Evolutionary conservation across 2,113 vertebrate genomes (phyloP).

Genomic region (Fregetta grallaria): DNA sequence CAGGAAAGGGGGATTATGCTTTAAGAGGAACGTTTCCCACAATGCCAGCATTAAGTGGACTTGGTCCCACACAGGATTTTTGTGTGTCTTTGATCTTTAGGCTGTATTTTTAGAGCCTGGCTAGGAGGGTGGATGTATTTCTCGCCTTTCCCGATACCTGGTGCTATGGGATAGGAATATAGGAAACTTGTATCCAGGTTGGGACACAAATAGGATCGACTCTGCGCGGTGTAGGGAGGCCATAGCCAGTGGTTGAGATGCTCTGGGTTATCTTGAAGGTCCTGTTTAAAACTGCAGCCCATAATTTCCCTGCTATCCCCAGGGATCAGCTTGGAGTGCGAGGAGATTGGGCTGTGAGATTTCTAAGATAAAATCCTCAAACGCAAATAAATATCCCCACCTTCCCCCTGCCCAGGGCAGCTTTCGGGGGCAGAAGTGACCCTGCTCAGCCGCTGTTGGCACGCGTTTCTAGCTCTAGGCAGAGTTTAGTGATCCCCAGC

Average conservation of each 20-base stretch:
- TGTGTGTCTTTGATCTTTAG: background rate
- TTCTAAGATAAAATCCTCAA: background rate
- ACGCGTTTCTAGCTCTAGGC: background rate
- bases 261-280: background rate
- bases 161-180: background rate
- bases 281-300: background rate
- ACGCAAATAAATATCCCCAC: background rate
- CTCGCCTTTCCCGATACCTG: background rate
- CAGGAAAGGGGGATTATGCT: background rate
- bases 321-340: background rate
- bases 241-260: fast-evolving
- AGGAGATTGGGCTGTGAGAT: background rate
- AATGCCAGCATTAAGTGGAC: background rate
- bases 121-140: background rate
- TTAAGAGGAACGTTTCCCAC: background rate
- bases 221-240: background rate
- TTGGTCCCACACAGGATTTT: background rate
- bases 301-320: background rate
- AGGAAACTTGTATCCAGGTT: background rate
- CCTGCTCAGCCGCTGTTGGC: background rate
- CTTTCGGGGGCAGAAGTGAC: background rate
- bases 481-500: background rate
- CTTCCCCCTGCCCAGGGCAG: background rate
- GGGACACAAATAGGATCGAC: background rate
- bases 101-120: background rate